Percentiles rank a stretch among this genome's conserved stretches.
Evolutionary conservation across 2,797 vertebrate genomes (phyloP).

Genomic region (Sparus aurata): DNA sequence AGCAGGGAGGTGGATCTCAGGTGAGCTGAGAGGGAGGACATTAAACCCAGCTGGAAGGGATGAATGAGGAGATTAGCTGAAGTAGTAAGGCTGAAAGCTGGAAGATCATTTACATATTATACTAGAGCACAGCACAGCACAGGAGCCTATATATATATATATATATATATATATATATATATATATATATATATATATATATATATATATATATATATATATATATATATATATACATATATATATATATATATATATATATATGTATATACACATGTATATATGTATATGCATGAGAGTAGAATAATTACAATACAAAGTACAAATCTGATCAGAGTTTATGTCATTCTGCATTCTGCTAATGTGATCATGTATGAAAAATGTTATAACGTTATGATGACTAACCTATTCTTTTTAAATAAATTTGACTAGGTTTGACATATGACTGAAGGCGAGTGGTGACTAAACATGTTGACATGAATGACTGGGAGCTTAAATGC

Average conservation of each 20-base stretch:
- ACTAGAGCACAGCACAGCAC: constrained; percentile 21
- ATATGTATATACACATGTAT: no score
- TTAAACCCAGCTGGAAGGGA: constrained; percentile 74
- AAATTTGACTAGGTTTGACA: constrained; percentile 21
- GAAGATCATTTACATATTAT: constrained; percentile 57
- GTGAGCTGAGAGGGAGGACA: constrained; percentile 67
- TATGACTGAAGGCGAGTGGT: constrained; percentile 14
- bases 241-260: no score
- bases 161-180: neutral
- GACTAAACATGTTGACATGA: constrained; percentile 25
- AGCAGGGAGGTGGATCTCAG: constrained; percentile 51
- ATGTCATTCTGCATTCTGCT: neutral
- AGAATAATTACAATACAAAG: no score
- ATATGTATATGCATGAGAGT: no score
- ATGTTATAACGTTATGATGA: neutral
- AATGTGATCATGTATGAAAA: neutral
- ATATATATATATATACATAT: neutral
- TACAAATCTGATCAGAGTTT: no score
- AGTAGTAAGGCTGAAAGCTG: constrained; percentile 66
- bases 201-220: neutral
- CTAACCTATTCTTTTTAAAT: constrained; percentile 2
- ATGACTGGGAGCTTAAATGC: constrained; percentile 12
- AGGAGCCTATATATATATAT: neutral
- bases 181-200: no score
- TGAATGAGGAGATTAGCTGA: constrained; percentile 71